phyloP scores from a whole-genome alignment of 2,797 vertebrate genomes.

The Poecile montanus region DNA sequence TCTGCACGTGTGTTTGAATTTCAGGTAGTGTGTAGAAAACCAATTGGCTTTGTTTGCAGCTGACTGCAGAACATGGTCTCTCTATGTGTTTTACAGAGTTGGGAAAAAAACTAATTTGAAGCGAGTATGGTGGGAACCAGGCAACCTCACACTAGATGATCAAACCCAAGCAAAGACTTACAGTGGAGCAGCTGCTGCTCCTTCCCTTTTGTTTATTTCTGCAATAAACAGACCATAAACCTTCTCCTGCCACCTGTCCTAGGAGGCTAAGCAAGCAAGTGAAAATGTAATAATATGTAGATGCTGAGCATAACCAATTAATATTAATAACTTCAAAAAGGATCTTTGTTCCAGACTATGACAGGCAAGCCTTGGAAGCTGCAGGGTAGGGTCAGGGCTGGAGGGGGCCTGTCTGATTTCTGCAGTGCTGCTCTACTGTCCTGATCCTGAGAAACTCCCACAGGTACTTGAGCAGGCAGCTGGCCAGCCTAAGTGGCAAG shows the following conservation, averaged over 20 bases:
- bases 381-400: background rate
- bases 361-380: background rate
- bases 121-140: background rate
- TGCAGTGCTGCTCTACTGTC: background rate
- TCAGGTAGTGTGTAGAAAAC: background rate
- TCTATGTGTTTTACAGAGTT: accelerated
- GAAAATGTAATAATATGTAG: background rate
- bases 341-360: background rate
- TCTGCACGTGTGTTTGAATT: background rate
- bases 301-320: background rate
- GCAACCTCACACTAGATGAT: background rate
- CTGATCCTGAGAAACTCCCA: background rate
- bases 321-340: background rate
- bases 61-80: background rate
- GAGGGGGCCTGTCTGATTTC: background rate
- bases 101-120: background rate
- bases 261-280: background rate
- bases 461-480: accelerated
- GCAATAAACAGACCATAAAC: background rate
- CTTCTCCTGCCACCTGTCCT: background rate
- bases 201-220: background rate
- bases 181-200: background rate
- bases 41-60: background rate
- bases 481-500: background rate
- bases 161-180: background rate